Conservation (phyloP, 1,140 invertebrate species). For the Probaryconus sp. region DNA sequence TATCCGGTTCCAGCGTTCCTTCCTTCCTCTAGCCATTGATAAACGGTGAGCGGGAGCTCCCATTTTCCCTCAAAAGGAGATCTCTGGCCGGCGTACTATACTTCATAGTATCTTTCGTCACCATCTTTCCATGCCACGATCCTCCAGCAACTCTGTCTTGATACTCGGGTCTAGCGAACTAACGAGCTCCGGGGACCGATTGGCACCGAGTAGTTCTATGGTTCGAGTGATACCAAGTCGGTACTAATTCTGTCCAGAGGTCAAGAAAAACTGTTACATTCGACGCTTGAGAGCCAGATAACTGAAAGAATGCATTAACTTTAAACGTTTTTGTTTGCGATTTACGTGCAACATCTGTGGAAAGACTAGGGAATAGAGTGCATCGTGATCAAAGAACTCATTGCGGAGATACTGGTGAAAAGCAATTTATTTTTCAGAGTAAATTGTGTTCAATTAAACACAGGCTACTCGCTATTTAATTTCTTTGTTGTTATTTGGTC, state of each 20-base stretch:
- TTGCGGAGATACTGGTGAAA: no score
- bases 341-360: conserved; percentile 8
- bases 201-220: conserved; percentile 33
- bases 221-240: conserved; percentile 35
- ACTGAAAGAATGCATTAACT: conserved; percentile 48
- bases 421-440: no score
- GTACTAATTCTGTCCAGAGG: conserved; percentile 48
- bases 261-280: conserved; percentile 51
- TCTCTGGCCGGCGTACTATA: conserved; percentile 62
- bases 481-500: no score
- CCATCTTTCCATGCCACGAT: conserved; percentile 51
- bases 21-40: conserved; percentile 63
- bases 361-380: neutral
- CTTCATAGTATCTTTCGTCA: conserved; percentile 52
- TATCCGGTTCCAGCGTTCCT: conserved; percentile 27
- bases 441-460: no score
- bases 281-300: conserved; percentile 35
- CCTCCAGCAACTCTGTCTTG: conserved; percentile 58
- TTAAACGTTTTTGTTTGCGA: conserved; percentile 17
- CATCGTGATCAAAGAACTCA: conserved; percentile 13
- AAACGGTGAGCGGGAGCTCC: conserved; percentile 65
- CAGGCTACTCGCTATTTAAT: no score
- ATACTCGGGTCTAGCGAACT: conserved; percentile 54
- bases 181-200: conserved; percentile 54
- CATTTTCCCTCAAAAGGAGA: conserved; percentile 62